Percentiles rank a stretch among this genome's conserved stretches.
phyloP scores from a whole-genome alignment of 2,113 vertebrate species.

The Mionectes macconnelli region DNA sequence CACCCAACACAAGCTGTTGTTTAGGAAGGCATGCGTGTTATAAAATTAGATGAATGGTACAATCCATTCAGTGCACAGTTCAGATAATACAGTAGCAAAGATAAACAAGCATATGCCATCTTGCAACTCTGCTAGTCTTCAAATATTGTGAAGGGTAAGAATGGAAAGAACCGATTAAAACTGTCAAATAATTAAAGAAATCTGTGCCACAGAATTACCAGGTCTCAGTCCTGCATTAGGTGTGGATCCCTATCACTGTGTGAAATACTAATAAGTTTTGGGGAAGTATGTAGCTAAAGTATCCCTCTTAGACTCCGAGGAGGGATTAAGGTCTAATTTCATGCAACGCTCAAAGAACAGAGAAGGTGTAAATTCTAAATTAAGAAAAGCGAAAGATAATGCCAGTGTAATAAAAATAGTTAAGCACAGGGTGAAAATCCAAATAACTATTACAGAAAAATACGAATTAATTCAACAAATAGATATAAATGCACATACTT shows the following conservation, averaged over 20 bases:
- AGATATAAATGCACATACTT: not conserved
- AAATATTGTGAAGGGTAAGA: not conserved
- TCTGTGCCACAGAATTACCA: not conserved
- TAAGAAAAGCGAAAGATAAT: not conserved
- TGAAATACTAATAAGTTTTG: not conserved
- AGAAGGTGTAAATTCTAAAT: not conserved
- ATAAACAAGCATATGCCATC: rapidly evolving
- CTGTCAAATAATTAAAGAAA: not conserved
- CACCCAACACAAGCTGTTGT: not conserved
- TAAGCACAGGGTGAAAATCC: not conserved
- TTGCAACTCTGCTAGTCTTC: not conserved
- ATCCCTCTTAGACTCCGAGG: not conserved
- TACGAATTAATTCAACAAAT: not conserved
- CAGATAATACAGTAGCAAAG: not conserved
- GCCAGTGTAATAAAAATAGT: not conserved
- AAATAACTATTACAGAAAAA: not conserved
- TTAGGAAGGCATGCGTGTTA: not conserved
- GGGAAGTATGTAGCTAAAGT: not conserved
- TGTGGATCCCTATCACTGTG: not conserved
- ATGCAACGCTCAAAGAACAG: not conserved
- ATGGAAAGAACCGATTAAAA: not conserved
- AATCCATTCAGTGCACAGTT: not conserved
- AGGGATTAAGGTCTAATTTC: not conserved
- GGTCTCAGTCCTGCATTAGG: not conserved
- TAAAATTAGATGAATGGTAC: not conserved